phyloP scores from a whole-genome alignment of 2,888 invertebrate species.

The Mesorhabditis spiculigera region DNA sequence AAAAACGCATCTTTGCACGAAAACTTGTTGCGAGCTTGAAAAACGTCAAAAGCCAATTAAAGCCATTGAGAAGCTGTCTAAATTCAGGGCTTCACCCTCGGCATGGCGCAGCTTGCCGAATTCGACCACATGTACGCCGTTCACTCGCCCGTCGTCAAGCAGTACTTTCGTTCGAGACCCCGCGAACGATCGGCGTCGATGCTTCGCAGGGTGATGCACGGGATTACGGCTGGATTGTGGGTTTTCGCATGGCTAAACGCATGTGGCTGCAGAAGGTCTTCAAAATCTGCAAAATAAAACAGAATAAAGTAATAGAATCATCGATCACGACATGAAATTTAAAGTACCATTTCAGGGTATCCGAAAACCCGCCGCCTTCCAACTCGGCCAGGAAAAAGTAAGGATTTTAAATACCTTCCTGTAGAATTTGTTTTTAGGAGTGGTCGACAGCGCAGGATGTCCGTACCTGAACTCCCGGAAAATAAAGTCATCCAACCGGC shows the following conservation, averaged over 20 bases:
- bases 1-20: no score
- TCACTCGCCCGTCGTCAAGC: neutral
- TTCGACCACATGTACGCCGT: neutral
- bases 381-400: neutral
- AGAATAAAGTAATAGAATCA: no score
- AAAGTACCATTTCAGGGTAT: neutral
- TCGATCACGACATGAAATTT: no score
- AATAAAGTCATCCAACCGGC: neutral
- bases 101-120: neutral
- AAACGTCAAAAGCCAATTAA: no score
- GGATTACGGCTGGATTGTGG: constrained; percentile 1
- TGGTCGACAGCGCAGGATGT: neutral
- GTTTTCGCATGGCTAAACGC: neutral
- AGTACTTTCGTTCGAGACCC: neutral
- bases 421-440: no score
- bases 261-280: no score
- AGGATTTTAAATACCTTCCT: no score
- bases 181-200: neutral
- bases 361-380: neutral
- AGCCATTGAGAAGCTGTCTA: no score
- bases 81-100: neutral
- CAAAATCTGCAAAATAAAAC: no score
- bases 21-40: no score
- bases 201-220: neutral
- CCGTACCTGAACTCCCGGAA: neutral